phyloP scores from a whole-genome alignment of 2,797 vertebrate species.

The Peromyscus attwateri region DNA sequence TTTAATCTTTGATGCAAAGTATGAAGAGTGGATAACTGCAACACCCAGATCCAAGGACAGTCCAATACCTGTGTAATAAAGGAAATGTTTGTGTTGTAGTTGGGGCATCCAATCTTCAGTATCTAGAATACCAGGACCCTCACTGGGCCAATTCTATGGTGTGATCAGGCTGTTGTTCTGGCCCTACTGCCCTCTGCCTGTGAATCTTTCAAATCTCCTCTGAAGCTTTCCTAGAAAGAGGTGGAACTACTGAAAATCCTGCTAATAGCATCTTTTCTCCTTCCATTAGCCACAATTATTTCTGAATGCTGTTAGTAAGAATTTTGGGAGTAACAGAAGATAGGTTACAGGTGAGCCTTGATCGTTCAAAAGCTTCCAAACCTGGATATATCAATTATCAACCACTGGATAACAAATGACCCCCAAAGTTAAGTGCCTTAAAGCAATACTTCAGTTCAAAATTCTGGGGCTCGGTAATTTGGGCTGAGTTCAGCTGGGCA shows the following conservation, averaged over 20 bases:
- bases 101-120: neutral
- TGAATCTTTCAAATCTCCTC: neutral
- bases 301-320: slow-evolving; percentile 43
- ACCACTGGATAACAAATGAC: neutral
- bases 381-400: slow-evolving; percentile 4
- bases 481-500: slow-evolving; percentile 40
- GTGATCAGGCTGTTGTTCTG: neutral
- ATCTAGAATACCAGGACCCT: neutral
- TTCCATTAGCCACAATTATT: slow-evolving; percentile 2
- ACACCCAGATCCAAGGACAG: neutral
- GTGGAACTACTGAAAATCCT: neutral
- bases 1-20: slow-evolving; percentile 31
- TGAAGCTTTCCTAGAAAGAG: slow-evolving; percentile 58
- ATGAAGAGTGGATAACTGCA: neutral
- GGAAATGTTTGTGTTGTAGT: neutral
- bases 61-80: neutral
- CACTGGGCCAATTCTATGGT: neutral
- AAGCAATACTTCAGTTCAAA: slow-evolving; percentile 53
- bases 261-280: slow-evolving; percentile 18
- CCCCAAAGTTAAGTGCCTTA: slow-evolving; percentile 41
- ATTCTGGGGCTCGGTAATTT: slow-evolving; percentile 36
- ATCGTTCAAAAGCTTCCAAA: slow-evolving; percentile 33
- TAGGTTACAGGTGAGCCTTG: slow-evolving; percentile 35
- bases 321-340: slow-evolving; percentile 7
- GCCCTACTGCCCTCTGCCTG: neutral